These are phyloP conservation scores for Coreius guichenoti DNA, from an alignment of 2,797 vertebrate genomes.

Conservation along the genomic window DNA sequence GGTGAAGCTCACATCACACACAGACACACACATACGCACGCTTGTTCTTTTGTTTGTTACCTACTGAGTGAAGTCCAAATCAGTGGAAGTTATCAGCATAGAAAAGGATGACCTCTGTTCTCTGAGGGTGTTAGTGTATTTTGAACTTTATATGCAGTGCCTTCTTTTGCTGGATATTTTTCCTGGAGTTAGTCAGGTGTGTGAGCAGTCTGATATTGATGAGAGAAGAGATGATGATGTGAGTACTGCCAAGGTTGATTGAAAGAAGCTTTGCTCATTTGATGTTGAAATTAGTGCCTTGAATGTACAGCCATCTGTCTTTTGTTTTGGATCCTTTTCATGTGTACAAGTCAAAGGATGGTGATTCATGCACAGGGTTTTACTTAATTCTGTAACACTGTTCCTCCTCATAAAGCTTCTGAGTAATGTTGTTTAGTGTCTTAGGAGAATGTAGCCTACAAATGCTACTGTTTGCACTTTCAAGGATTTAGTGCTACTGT, in stretches of 20 bases:
- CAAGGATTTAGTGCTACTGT: background rate
- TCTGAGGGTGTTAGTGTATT: background rate
- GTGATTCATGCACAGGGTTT: background rate
- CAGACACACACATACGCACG: no score
- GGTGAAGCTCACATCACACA: no score
- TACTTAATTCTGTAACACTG: background rate
- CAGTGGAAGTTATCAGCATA: no score
- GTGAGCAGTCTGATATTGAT: background rate
- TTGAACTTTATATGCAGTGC: background rate
- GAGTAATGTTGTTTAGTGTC: background rate
- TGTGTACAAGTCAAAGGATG: background rate
- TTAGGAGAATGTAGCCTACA: no score
- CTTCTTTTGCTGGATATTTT: background rate
- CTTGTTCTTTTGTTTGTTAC: no score
- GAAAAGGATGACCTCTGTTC: background rate
- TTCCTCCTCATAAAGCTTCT: background rate
- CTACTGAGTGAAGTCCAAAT: no score
- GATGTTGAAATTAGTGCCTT: constrained; percentile 29
- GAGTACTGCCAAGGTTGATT: background rate
- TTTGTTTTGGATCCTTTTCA: background rate
- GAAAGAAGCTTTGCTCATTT: background rate
- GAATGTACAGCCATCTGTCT: background rate
- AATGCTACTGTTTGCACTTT: background rate
- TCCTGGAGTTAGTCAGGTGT: background rate
- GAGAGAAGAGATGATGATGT: no score